These are phyloP conservation scores for Morphnarchus princeps DNA, from an alignment of 2,113 vertebrate species.

Conservation along the genomic window DNA sequence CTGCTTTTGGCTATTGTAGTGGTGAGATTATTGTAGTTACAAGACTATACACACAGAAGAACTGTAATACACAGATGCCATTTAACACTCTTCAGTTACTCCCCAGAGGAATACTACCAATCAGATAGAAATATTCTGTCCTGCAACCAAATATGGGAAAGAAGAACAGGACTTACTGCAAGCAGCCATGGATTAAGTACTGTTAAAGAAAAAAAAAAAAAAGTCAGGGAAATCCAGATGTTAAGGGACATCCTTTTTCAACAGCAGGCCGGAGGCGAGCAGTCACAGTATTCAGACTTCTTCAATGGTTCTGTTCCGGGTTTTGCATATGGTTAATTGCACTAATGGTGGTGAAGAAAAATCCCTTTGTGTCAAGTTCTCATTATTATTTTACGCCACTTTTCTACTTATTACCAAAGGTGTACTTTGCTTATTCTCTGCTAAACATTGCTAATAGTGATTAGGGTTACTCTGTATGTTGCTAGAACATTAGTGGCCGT, in stretches of 20 bases:
- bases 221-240: background rate
- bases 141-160: conserved; percentile 57
- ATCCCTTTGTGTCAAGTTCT: background rate
- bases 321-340: background rate
- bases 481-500: background rate
- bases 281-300: background rate
- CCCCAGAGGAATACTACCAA: conserved; percentile 33
- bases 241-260: background rate
- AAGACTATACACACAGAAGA: background rate
- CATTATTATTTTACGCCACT: background rate
- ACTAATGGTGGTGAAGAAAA: background rate
- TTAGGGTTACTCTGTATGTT: background rate
- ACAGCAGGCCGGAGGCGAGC: background rate
- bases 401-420: background rate
- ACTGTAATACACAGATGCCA: background rate
- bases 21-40: conserved; percentile 14
- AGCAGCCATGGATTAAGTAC: background rate
- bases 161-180: background rate
- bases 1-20: background rate
- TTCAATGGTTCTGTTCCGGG: background rate
- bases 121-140: conserved; percentile 26
- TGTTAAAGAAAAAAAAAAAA: background rate
- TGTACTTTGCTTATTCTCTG: background rate
- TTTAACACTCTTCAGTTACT: conserved; percentile 5
- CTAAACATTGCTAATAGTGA: background rate